Percentiles rank a stretch among this genome's conserved stretches.
Evolutionary conservation across 2,888 invertebrate genomes (phyloP).

Genomic region (Prosapia bicincta): DNA sequence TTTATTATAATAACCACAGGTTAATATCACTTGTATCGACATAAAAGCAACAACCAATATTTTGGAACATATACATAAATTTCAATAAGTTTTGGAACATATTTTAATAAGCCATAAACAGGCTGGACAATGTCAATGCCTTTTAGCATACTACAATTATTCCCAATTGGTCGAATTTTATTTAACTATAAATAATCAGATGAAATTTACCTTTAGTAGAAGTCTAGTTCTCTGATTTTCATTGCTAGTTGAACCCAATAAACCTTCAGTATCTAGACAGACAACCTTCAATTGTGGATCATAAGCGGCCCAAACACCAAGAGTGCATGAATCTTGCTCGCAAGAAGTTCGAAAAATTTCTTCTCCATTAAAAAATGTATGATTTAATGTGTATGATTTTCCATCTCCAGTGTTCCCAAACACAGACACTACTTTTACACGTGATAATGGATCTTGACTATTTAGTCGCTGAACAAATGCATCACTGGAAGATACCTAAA

Average conservation of each 20-base stretch:
- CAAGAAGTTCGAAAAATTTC: conserved; percentile 63
- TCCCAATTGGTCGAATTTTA: too few species aligned
- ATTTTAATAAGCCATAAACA: too few species aligned
- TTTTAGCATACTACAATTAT: too few species aligned
- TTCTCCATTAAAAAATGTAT: conserved; percentile 56
- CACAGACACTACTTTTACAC: conserved; percentile 76
- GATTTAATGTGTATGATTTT: conserved; percentile 75
- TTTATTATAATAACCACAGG: too few species aligned
- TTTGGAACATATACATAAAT: too few species aligned
- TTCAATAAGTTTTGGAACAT: too few species aligned
- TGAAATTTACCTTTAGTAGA: conserved; percentile 57
- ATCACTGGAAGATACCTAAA: conserved; percentile 52
- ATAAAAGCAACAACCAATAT: too few species aligned
- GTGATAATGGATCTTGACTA: conserved; percentile 50
- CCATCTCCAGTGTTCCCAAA: conserved; percentile 84
- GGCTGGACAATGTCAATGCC: too few species aligned
- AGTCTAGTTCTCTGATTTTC: conserved; percentile 64
- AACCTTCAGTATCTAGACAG: conserved; percentile 77
- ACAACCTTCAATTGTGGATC: conserved; percentile 62
- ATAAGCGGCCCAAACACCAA: conserved; percentile 75
- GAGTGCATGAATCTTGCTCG: conserved; percentile 66
- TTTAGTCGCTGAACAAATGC: conserved; percentile 52
- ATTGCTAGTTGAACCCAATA: conserved; percentile 59
- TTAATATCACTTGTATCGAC: too few species aligned
- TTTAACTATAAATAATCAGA: too few species aligned